phyloP scores from a whole-genome alignment of 2,888 invertebrate species.

The Drosophila neonasuta region DNA sequence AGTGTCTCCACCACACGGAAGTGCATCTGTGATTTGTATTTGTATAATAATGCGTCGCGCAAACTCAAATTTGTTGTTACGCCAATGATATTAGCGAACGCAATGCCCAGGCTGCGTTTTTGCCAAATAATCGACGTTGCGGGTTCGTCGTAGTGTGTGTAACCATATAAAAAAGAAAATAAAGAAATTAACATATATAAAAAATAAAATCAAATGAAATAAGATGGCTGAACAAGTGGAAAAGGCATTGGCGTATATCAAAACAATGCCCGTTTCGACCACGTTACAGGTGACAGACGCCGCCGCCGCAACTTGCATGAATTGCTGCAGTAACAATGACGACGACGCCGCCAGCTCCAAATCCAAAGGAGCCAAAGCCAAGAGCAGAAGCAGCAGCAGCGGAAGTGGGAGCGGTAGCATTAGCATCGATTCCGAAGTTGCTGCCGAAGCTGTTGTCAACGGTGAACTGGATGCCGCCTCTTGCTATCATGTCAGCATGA shows the following conservation, averaged over 20 bases:
- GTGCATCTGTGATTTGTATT: conserved; percentile 68
- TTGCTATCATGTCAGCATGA: conserved; percentile 73
- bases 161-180: conserved; percentile 28
- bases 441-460: conserved; percentile 60
- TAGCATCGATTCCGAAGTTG: conserved; percentile 41
- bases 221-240: conserved; percentile 65
- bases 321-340: conserved; percentile 46
- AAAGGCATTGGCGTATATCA: conserved; percentile 58
- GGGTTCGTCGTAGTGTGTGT: conserved; percentile 20
- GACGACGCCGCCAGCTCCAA: conserved; percentile 26
- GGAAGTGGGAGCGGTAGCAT: conserved; percentile 2
- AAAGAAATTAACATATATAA: conserved; percentile 5
- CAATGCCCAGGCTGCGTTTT: conserved; percentile 41
- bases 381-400: conserved; percentile 3
- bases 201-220: conserved; percentile 22
- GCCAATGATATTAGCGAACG: conserved; percentile 58
- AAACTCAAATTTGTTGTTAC: conserved; percentile 73
- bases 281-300: conserved; percentile 39
- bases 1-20: conserved; percentile 70
- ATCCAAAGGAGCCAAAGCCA: conserved; percentile 39
- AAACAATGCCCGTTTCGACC: conserved; percentile 44
- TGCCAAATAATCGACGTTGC: conserved; percentile 30
- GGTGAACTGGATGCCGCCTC: conserved; percentile 63
- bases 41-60: conserved; percentile 78
- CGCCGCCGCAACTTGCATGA: conserved; percentile 32